Base-by-base conservation (phyloP, 2,113 vertebrate genomes). In the Symphodus melops region DNA sequence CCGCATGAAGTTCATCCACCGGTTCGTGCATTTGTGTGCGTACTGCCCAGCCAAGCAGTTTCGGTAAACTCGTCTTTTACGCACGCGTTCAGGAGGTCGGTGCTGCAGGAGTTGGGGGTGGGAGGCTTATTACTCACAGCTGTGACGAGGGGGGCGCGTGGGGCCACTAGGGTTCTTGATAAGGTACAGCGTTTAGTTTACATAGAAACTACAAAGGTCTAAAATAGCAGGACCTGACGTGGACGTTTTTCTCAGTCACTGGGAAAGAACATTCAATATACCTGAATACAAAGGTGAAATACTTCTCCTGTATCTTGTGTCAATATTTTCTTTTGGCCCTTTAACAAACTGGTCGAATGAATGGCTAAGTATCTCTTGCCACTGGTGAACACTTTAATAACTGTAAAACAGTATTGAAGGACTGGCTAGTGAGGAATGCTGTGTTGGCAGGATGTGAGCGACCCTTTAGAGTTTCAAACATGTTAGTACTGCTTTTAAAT, bases 71-170 rank as follows among this genome's bases (percentile, higher is more conserved):
- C 37, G 81, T 44, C 61, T 84, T 88, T 92, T 81, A 89, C 90
- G 89, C 91, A 91, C 85, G 84, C 75, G 66, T 78, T 70, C 54
- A 44, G 63, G 58, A 64, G 76, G 64, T 25, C 39, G 78, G 65
- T 64, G 82, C 70, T 67, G 68, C 9, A 51, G 76, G 64, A 78
- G 83, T 51, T 55, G 79, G 86, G 79, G 87, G 82, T 72, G 84
- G 89, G 82, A 75, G 51, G 85, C 64, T 88, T 81, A 85, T 87
- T 87, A 65, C 72, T 85, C 84, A 79, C 86, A 90, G 89, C 81
- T 91, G 89, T 85, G 79, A 37, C 53, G 42, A 44, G 57, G 23
- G 66, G 76, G 58, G 20, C 9, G 48, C 16, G 11, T 3, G 6
- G 80, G 86, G 69, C 49, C 68, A 48, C 28, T 36, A 68, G 42